phyloP scores from a whole-genome alignment of 2,113 vertebrate species.

The Polypterus senegalus region DNA sequence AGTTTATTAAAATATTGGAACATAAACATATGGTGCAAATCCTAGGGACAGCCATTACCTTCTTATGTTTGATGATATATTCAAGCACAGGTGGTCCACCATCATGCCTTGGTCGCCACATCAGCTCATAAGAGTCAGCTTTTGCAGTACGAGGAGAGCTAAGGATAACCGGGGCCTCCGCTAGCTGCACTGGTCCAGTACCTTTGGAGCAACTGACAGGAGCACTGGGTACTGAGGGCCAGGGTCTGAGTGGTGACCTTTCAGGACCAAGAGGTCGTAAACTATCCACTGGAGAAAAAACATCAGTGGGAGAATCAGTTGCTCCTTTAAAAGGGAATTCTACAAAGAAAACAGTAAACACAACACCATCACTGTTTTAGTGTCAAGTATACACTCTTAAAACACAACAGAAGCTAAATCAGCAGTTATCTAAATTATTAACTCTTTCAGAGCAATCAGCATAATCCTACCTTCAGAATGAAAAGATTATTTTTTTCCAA shows the following conservation, averaged over 20 bases:
- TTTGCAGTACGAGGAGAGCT: constrained; percentile 85
- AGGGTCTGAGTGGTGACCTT: constrained; percentile 19
- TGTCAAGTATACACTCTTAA: no score
- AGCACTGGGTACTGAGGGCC: constrained; percentile 25
- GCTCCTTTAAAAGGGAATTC: no score
- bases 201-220: constrained; percentile 54
- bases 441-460: no score
- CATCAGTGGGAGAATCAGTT: no score
- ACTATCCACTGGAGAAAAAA: constrained; percentile 12
- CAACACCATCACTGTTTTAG: no score
- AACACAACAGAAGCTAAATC: no score
- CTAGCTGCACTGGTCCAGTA: constrained; percentile 48
- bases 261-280: constrained; percentile 22
- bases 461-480: no score
- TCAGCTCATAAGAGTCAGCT: constrained; percentile 81
- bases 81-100: constrained; percentile 65
- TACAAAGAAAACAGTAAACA: no score
- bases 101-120: constrained; percentile 82
- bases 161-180: constrained; percentile 84
- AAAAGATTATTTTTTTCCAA: no score
- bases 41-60: constrained; percentile 46
- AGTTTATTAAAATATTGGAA: rapidly evolving
- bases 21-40: background rate
- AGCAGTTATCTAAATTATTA: no score
- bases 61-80: constrained; percentile 84